Evolutionary conservation across 2,888 invertebrate species (phyloP), one percentile per base, ranked within the genome.

Genomic region (Cerceris ruficornis): DNA sequence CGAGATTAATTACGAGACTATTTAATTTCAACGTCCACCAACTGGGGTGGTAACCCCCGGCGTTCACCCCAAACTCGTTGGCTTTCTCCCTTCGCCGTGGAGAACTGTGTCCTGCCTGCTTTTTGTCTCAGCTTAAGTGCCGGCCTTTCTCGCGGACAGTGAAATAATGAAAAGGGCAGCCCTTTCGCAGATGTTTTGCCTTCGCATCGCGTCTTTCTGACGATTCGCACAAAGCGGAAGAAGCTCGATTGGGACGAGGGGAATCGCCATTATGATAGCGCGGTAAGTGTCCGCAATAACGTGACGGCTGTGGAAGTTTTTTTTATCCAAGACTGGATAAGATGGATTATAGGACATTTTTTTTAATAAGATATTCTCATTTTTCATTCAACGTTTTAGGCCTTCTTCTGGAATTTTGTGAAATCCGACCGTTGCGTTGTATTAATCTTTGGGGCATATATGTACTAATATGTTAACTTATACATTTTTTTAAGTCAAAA

Each of bases 1-100:
- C 65, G 65, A 58, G 70, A 82, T 82, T 82, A 82, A 82, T 82
- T 82, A 69, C 82, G 74, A 69, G 82, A 71, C 69, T 82, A 82
- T 82, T 82, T 82, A 82, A 82, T 82, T 82, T 82, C 62, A 70
- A 73, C 64, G 62, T 71, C 61, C 42, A 39, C 42, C n/a, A 17
- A 55, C 28, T 15, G 55, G 17, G 55, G 50, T 50, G n/a, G 50
- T n/a, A 7, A 50, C 9, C 50, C 5, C 50, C 50, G 1, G 55
- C 55, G 7, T 7, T 55, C 55, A 9, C 55, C 55, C 17, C 17
- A 28, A 28, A 55, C 41, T 57, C 55, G 14, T 57, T 55, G 13
- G 43, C 39, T 43, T 14, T 39, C 39, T 58, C 14, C 14, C 67
- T 49, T 17, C 17, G 9, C 8, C 13, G 13, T 55, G 17, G 55